Percentiles rank a stretch among this genome's conserved stretches.
Conservation (phyloP, 2,113 vertebrate species). For the Accipiter virgatus region DNA sequence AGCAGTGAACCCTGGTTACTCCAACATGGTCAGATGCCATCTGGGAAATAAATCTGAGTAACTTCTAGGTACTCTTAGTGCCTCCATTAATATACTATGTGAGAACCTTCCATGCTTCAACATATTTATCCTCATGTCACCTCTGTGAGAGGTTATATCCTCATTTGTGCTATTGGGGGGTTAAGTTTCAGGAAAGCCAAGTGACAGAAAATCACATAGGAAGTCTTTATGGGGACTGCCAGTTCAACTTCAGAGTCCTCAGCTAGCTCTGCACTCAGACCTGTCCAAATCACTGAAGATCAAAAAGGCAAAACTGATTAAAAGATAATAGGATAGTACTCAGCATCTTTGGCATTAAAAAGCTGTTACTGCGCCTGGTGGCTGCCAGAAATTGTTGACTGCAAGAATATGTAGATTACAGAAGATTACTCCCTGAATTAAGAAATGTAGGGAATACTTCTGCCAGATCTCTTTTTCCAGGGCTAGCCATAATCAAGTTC, state of each 20-base stretch:
- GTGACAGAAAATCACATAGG: background rate
- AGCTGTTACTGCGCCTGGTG: background rate
- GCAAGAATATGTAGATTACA: background rate
- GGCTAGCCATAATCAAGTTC: constrained; percentile 73
- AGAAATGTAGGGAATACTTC: constrained; percentile 19
- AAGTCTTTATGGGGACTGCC: background rate
- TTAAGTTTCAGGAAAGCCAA: background rate
- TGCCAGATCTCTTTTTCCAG: constrained; percentile 58
- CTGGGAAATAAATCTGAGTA: background rate
- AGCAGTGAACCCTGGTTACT: background rate
- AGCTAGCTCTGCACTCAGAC: background rate
- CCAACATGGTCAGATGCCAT: background rate
- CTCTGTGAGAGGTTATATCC: background rate
- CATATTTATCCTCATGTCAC: background rate
- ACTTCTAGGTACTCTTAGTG: background rate
- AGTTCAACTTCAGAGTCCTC: background rate
- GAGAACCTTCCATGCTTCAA: background rate
- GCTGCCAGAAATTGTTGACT: background rate
- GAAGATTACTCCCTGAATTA: constrained; percentile 39
- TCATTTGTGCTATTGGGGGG: background rate
- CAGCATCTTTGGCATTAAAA: background rate
- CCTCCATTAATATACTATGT: background rate
- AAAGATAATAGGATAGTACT: background rate
- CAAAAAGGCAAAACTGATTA: background rate
- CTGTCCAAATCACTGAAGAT: background rate